Evolutionary conservation across 2,888 invertebrate genomes (phyloP).

Genomic region (Octodonta nipae): DNA sequence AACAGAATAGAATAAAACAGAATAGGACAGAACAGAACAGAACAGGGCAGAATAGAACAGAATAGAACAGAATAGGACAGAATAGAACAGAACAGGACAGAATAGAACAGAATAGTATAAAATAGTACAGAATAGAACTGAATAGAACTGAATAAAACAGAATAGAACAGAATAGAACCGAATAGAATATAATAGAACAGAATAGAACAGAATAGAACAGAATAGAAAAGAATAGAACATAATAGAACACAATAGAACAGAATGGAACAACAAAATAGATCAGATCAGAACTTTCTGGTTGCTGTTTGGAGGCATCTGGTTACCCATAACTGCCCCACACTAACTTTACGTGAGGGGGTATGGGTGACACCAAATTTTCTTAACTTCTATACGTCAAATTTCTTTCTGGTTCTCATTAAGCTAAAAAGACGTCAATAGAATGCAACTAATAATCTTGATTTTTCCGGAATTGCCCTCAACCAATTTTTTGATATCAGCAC

Average conservation of each 20-base stretch:
- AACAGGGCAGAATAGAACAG: slow-evolving; percentile 5
- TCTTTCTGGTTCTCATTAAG: too few relatives aligned
- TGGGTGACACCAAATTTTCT: too few relatives aligned
- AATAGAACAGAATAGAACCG: slow-evolving; percentile 7
- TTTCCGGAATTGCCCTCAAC: too few relatives aligned
- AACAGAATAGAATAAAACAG: slow-evolving; percentile 4
- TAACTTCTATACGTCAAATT: too few relatives aligned
- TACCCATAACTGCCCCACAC: too few relatives aligned
- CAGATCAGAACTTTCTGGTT: slow-evolving; percentile 7
- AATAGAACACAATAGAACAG: slow-evolving; percentile 8
- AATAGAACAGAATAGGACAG: slow-evolving; percentile 7
- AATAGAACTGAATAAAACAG: slow-evolving; percentile 7
- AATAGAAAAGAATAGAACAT: slow-evolving; percentile 8
- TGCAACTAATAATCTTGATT: too few relatives aligned
- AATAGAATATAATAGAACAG: too few relatives aligned
- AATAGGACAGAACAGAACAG: slow-evolving; percentile 5
- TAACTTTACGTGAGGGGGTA: too few relatives aligned
- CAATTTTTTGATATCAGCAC: too few relatives aligned
- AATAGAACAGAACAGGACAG: slow-evolving; percentile 7
- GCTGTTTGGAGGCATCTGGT: too few relatives aligned
- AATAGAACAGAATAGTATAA: slow-evolving; percentile 7
- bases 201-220: slow-evolving; percentile 8
- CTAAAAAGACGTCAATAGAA: too few relatives aligned
- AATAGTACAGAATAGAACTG: slow-evolving; percentile 7
- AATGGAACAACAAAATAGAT: slow-evolving; percentile 7